Conservation (phyloP, 2,888 invertebrate genomes). For the Lucinisca nassula region DNA sequence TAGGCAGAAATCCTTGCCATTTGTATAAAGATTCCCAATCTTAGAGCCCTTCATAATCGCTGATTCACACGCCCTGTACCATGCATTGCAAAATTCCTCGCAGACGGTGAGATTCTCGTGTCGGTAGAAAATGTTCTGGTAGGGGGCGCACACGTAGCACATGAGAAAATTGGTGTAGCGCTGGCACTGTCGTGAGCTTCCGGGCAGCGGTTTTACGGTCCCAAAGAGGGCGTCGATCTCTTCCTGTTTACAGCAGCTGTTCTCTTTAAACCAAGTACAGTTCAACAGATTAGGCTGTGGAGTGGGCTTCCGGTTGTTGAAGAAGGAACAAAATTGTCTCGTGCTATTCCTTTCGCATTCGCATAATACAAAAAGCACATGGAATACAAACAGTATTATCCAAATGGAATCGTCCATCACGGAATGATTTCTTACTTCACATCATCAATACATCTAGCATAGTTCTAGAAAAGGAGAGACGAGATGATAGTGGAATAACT, state of each 20-base stretch:
- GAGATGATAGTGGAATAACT: no score
- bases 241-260: constrained; percentile 87
- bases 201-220: constrained; percentile 87
- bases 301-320: constrained; percentile 87
- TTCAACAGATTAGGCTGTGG: constrained; percentile 87
- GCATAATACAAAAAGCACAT: neutral
- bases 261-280: constrained; percentile 88
- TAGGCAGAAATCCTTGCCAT: constrained; percentile 86
- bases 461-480: no score
- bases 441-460: no score
- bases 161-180: constrained; percentile 87
- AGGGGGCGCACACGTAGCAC: constrained; percentile 88
- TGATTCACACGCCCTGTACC: constrained; percentile 86
- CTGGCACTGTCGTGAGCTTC: constrained; percentile 87
- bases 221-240: constrained; percentile 88
- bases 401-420: neutral
- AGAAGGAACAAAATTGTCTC: constrained; percentile 86
- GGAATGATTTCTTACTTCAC: no score
- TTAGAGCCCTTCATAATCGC: constrained; percentile 87
- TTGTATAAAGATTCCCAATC: constrained; percentile 84
- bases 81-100: constrained; percentile 86
- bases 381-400: neutral
- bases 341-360: neutral
- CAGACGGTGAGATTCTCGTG: constrained; percentile 87
- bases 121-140: constrained; percentile 86